A percentile compares a stretch with the other conserved stretches of the same genome.
These are phyloP conservation scores for Typhlichthys eigenmanni DNA, from an alignment of 2,797 vertebrate genomes.

Conservation along the genomic window DNA sequence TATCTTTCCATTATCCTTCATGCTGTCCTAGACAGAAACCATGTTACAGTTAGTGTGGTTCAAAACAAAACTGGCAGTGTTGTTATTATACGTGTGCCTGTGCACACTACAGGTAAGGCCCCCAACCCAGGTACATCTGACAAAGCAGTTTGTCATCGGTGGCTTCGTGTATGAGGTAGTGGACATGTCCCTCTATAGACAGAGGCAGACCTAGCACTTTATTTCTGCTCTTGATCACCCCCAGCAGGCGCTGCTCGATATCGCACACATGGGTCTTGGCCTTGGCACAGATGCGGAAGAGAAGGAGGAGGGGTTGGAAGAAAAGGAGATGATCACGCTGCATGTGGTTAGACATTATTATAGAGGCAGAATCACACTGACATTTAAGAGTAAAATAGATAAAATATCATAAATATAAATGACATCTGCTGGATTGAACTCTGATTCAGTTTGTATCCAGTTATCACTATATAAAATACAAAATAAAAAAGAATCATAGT, in stretches of 20 bases:
- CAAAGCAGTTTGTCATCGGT: slow-evolving; percentile 93
- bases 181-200: slow-evolving; percentile 97
- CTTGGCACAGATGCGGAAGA: slow-evolving; percentile 63
- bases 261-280: slow-evolving; percentile 97
- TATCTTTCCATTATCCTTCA: too few relatives aligned
- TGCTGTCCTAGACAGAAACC: too few relatives aligned
- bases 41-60: too few relatives aligned
- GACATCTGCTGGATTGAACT: too few relatives aligned
- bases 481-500: too few relatives aligned
- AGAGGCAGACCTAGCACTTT: slow-evolving; percentile 94
- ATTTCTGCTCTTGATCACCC: slow-evolving; percentile 95
- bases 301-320: not conserved
- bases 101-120: slow-evolving; percentile 87
- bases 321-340: not conserved
- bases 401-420: too few relatives aligned
- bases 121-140: slow-evolving; percentile 98
- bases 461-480: too few relatives aligned
- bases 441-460: too few relatives aligned
- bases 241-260: slow-evolving; percentile 94
- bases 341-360: not conserved
- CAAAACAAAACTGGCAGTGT: not conserved
- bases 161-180: slow-evolving; percentile 97
- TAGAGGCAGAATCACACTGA: too few relatives aligned
- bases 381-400: too few relatives aligned
- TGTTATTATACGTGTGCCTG: not conserved